Percentiles rank a stretch among this genome's conserved stretches.
These are phyloP conservation scores for Dioctria rufipes DNA, from an alignment of 2,888 invertebrate species.

Conservation along the genomic window DNA sequence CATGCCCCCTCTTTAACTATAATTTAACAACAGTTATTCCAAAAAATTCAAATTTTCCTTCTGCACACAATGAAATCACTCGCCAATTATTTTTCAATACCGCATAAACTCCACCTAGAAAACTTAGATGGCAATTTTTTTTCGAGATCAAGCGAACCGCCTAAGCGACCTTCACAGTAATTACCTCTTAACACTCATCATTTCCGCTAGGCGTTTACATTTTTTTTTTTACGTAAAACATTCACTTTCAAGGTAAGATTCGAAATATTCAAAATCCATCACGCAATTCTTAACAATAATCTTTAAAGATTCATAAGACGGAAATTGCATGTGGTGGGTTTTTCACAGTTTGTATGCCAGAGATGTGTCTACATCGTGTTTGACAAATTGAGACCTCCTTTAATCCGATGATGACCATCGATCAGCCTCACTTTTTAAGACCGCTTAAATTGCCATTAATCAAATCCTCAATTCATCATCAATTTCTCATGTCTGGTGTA, in stretches of 20 bases:
- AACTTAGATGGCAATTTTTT: too few species aligned
- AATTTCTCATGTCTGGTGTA: background rate
- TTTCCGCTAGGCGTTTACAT: background rate
- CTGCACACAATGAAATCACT: too few species aligned
- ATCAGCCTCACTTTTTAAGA: conserved; percentile 25
- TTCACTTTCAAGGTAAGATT: too few species aligned
- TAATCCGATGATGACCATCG: conserved; percentile 17
- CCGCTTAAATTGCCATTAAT: conserved; percentile 30
- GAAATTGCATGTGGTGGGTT: background rate
- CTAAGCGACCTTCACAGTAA: background rate
- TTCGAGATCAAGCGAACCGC: background rate
- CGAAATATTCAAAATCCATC: too few species aligned
- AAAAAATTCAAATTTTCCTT: too few species aligned
- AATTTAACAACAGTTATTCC: too few species aligned
- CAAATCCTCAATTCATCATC: conserved; percentile 28
- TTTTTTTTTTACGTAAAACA: background rate
- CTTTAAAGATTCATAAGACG: background rate
- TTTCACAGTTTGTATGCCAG: background rate
- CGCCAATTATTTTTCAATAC: too few species aligned
- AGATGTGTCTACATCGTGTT: background rate
- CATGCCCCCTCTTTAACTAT: too few species aligned
- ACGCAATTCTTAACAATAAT: background rate
- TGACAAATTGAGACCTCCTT: conserved; percentile 33
- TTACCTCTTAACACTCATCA: background rate
- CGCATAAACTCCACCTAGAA: too few species aligned